These are phyloP conservation scores for Porites cylindrica DNA, from an alignment of 92 coral and sea anemone genomes.

Conservation along the genomic window DNA sequence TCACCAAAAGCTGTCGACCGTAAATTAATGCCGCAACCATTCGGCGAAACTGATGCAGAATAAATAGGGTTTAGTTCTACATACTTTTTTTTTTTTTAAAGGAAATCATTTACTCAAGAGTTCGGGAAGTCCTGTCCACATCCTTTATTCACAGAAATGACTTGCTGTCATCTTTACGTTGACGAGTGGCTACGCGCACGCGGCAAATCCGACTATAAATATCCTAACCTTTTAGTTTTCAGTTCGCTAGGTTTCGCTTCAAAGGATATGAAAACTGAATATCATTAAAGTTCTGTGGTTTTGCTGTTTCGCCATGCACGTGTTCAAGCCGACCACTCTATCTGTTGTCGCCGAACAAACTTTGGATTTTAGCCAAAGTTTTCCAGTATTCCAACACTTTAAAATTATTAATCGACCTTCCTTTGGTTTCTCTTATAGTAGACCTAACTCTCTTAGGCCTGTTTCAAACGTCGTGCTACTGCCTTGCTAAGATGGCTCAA, in stretches of 20 bases:
- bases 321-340: background rate
- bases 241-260: conserved; percentile 20
- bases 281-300: conserved; percentile 9
- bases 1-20: conserved; percentile 18
- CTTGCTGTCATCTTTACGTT: background rate
- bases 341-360: background rate
- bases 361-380: conserved; percentile 19
- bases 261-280: conserved; percentile 23
- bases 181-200: background rate
- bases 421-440: too few species aligned
- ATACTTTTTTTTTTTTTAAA: background rate
- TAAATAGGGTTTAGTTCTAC: conserved; percentile 30
- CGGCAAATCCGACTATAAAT: conserved; percentile 13
- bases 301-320: conserved; percentile 14
- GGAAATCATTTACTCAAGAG: conserved; percentile 13
- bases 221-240: background rate
- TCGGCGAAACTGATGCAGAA: conserved; percentile 37
- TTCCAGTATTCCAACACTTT: background rate
- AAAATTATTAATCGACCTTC: too few species aligned
- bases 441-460: too few species aligned
- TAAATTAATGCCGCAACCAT: conserved; percentile 36
- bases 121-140: background rate
- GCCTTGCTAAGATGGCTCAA: too few species aligned
- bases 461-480: too few species aligned
- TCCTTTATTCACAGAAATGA: background rate